Conservation (phyloP, 2,888 invertebrate species). For the Metallyticus violacea region DNA sequence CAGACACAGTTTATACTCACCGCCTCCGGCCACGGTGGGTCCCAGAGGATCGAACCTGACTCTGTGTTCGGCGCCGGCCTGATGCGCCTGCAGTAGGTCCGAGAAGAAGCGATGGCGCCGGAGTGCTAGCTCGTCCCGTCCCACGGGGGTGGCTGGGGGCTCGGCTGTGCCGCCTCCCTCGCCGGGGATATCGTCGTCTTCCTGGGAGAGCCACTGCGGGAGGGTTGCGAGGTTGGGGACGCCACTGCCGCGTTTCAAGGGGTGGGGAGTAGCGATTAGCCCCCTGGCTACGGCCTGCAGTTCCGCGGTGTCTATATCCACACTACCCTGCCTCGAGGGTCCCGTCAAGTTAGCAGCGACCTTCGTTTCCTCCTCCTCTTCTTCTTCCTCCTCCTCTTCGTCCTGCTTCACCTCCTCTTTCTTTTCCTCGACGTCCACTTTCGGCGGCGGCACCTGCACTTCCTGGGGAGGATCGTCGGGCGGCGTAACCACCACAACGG, state of each 20-base stretch:
- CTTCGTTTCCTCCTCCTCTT: neutral
- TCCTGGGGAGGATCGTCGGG: neutral
- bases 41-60: slow-evolving; percentile 73
- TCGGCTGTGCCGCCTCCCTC: slow-evolving; percentile 57
- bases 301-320: neutral
- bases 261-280: slow-evolving; percentile 30
- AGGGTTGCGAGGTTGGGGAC: slow-evolving; percentile 26
- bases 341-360: neutral
- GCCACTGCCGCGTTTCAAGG: slow-evolving; percentile 29
- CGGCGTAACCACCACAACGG: too few relatives aligned
- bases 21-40: slow-evolving; percentile 58
- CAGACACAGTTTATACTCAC: too few relatives aligned
- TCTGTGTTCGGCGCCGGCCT: slow-evolving; percentile 69
- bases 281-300: slow-evolving; percentile 19
- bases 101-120: slow-evolving; percentile 75
- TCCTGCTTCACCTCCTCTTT: neutral
- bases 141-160: slow-evolving; percentile 73
- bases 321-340: neutral
- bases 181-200: slow-evolving; percentile 39
- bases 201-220: slow-evolving; percentile 33
- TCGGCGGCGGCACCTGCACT: neutral
- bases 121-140: slow-evolving; percentile 73
- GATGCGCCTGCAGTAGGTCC: slow-evolving; percentile 69
- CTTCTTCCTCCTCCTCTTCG: neutral
- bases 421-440: neutral